Evolutionary conservation across 2,113 vertebrate genomes (phyloP).

Genomic region (Lepisosteus oculatus): DNA sequence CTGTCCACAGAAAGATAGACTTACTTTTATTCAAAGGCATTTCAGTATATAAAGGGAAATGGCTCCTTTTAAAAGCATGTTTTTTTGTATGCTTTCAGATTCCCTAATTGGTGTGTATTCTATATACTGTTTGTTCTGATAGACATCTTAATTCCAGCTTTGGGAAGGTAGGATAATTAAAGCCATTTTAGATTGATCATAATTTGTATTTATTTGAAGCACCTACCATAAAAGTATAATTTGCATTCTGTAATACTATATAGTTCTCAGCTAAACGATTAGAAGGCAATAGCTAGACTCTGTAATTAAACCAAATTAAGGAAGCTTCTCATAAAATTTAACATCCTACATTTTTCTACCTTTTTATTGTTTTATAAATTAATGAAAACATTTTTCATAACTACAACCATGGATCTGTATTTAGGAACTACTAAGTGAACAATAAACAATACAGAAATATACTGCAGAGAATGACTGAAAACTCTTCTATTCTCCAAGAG

Average conservation of each 20-base stretch:
- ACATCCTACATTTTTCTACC: no score
- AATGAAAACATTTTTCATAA: no score
- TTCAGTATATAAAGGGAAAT: no score
- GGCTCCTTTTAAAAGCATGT: not conserved
- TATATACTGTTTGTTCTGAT: not conserved
- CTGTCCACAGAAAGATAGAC: no score
- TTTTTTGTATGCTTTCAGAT: conserved; percentile 3
- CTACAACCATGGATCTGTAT: no score
- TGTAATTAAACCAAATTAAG: conserved; percentile 19
- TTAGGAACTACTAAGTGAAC: no score
- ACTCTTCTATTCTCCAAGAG: no score
- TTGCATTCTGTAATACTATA: conserved; percentile 15
- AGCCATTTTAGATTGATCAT: not conserved
- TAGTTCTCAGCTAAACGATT: conserved; percentile 13
- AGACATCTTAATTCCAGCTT: conserved; percentile 15
- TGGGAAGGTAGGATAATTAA: conserved; percentile 12
- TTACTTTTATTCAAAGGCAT: no score
- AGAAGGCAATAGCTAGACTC: conserved; percentile 7
- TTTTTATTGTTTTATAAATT: no score
- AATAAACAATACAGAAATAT: no score
- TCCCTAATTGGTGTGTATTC: conserved; percentile 8
- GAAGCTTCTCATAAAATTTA: not conserved
- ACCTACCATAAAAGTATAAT: conserved; percentile 7
- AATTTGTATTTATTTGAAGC: conserved; percentile 24
- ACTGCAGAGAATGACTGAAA: no score